Evolutionary conservation across 2,797 vertebrate genomes (phyloP).

Genomic region (Pangasius larnaudii): DNA sequence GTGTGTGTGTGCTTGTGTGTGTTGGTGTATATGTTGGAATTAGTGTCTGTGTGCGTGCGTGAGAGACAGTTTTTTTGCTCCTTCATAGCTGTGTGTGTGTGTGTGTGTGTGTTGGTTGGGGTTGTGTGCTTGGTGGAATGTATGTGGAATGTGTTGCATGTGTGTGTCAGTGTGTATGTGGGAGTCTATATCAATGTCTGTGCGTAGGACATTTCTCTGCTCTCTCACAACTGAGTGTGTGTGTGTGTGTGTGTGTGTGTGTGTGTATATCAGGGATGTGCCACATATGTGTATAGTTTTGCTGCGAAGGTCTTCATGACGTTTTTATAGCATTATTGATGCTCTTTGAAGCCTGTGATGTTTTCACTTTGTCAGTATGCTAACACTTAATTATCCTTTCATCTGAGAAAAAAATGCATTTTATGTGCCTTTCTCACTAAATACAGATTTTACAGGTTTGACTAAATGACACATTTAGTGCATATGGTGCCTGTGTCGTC

Average conservation of each 20-base stretch:
- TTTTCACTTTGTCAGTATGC: slow-evolving; percentile 13
- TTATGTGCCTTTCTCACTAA: slow-evolving; percentile 9
- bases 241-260: background rate
- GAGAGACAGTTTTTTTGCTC: background rate
- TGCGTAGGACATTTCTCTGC: background rate
- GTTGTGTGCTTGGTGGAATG: background rate
- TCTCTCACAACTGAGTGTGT: background rate
- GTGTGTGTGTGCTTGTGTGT: background rate
- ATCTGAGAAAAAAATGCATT: background rate
- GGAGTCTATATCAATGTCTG: background rate
- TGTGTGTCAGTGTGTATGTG: background rate
- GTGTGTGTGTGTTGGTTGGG: background rate
- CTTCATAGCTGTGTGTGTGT: background rate
- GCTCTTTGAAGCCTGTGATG: slow-evolving; percentile 14
- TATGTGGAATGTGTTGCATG: no score
- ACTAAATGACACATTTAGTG: background rate
- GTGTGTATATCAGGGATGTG: slow-evolving; percentile 1
- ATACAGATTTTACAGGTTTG: background rate
- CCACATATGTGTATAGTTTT: slow-evolving; percentile 33
- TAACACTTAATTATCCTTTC: slow-evolving; percentile 22
- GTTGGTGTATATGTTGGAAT: no score
- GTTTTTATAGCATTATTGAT: slow-evolving; percentile 22
- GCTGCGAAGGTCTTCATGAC: slow-evolving; percentile 11
- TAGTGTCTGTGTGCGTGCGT: background rate
- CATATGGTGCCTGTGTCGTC: background rate